Evolutionary conservation across 2,797 vertebrate species (phyloP).

Genomic region (Menidia menidia): DNA sequence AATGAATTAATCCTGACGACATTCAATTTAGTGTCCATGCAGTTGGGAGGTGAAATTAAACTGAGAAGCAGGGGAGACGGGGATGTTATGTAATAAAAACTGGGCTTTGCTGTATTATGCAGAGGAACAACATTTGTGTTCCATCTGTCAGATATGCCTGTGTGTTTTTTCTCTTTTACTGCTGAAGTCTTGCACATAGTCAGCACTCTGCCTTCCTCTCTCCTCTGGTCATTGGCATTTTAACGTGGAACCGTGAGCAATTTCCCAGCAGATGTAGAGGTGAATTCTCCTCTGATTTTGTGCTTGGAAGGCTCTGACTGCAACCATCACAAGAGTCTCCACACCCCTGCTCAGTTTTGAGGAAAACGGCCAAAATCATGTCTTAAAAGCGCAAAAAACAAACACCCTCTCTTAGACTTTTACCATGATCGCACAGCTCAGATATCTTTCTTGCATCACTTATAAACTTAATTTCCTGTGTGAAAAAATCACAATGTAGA

Average conservation of each 20-base stretch:
- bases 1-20: slow-evolving; percentile 2
- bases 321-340: background rate
- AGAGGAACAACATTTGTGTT: slow-evolving; percentile 48
- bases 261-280: slow-evolving; percentile 11
- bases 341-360: background rate
- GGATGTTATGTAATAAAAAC: slow-evolving; percentile 11
- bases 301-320: background rate
- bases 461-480: slow-evolving; percentile 28
- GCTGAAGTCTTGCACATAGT: background rate
- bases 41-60: background rate
- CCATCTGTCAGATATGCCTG: slow-evolving; percentile 40
- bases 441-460: background rate
- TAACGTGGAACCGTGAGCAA: slow-evolving; percentile 1
- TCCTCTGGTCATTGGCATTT: slow-evolving; percentile 6
- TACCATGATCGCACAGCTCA: background rate
- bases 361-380: background rate
- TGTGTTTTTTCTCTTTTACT: slow-evolving; percentile 6
- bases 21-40: background rate
- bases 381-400: background rate
- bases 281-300: background rate
- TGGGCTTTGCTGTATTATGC: slow-evolving; percentile 20
- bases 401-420: background rate
- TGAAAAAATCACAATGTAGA: background rate
- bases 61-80: slow-evolving; percentile 4
- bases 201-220: slow-evolving; percentile 1